Percentiles rank a stretch among this genome's conserved stretches.
These are phyloP conservation scores for Saguinus midas DNA, from an alignment of 2,113 vertebrate species.

Conservation along the genomic window DNA sequence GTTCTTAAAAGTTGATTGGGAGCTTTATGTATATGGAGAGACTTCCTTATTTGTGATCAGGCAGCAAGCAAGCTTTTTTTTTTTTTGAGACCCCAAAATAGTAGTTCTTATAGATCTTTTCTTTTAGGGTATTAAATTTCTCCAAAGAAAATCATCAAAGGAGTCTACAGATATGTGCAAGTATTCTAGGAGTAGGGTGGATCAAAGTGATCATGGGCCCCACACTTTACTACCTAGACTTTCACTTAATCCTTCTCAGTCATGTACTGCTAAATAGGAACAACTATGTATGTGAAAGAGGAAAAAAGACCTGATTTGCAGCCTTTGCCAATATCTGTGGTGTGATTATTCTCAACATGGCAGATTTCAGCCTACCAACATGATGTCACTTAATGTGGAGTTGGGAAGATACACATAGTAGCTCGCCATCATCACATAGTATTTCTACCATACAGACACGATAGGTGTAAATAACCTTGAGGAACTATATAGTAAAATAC, in stretches of 20 bases:
- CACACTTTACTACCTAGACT: not conserved
- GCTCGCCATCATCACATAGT: not conserved
- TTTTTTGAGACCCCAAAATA: not conserved
- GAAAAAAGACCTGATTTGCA: not conserved
- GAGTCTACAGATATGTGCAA: not conserved
- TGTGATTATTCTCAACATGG: not conserved
- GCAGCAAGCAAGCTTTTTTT: not conserved
- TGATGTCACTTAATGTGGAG: not conserved
- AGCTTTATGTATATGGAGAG: not conserved
- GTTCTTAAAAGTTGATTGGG: not conserved
- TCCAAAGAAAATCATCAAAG: not conserved
- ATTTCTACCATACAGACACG: not conserved
- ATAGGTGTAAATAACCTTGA: not conserved
- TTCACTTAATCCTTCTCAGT: not conserved
- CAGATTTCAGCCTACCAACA: not conserved
- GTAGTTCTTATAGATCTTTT: not conserved
- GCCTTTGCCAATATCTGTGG: not conserved
- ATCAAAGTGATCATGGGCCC: not conserved
- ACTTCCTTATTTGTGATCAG: not conserved
- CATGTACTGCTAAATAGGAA: not conserved
- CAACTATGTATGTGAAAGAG: not conserved
- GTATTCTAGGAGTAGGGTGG: not conserved
- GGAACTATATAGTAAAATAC: not conserved
- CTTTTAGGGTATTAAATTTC: not conserved
- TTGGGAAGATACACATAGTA: not conserved